phyloP scores from a whole-genome alignment of 2,888 invertebrate species.

The Troides aeacus region DNA sequence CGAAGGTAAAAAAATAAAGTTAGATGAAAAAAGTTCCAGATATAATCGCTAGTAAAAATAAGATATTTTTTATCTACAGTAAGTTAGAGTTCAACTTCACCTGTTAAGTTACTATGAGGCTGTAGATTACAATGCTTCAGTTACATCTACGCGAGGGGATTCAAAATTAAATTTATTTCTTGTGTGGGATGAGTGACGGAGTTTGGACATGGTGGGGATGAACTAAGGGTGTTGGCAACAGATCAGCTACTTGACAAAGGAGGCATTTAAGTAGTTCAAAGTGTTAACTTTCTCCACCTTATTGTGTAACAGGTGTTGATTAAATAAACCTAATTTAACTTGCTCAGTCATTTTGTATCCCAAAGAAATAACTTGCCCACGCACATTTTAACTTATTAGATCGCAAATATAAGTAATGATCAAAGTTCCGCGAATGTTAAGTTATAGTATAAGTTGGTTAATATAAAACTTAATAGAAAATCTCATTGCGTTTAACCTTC shows the following conservation, averaged over 20 bases:
- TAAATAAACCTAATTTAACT: too few species aligned
- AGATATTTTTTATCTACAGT: neutral
- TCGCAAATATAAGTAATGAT: constrained; percentile 4
- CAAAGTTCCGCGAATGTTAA: constrained; percentile 9
- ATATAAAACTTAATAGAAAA: constrained; percentile 21
- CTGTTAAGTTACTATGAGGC: neutral
- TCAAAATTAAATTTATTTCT: too few species aligned
- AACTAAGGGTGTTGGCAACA: neutral
- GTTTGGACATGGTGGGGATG: neutral
- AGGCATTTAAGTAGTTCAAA: too few species aligned
- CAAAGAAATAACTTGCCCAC: too few species aligned
- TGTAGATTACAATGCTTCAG: neutral
- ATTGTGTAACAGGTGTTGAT: too few species aligned
- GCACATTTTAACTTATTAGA: neutral
- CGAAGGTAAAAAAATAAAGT: constrained; percentile 16
- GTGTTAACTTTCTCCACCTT: too few species aligned
- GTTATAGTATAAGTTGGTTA: constrained; percentile 16
- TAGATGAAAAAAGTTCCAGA: constrained; percentile 16
- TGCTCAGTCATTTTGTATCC: too few species aligned
- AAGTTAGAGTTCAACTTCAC: neutral
- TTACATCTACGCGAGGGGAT: neutral
- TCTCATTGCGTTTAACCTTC: constrained; percentile 18
- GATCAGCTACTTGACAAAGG: too few species aligned
- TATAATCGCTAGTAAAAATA: constrained; percentile 17
- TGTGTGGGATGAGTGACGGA: neutral